These are phyloP conservation scores for Paedocypris micromegethes DNA, from an alignment of 2,797 vertebrate species.

Conservation along the genomic window DNA sequence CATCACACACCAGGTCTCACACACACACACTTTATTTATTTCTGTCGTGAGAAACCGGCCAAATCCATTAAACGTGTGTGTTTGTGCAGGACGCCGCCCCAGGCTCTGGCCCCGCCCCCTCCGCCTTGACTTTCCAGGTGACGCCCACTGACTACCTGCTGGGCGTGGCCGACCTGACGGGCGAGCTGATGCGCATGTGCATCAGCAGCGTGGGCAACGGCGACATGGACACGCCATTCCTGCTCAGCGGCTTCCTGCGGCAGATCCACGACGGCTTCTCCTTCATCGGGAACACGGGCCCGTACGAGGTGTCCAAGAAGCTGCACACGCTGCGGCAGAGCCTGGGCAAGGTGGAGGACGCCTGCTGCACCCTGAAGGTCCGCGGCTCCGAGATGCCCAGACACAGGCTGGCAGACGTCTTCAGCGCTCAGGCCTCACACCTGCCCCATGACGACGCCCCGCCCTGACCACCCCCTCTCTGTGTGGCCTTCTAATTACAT, in stretches of 20 bases:
- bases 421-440: conserved; percentile 79
- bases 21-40: no score
- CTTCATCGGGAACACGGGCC: conserved; percentile 94
- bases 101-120: conserved; percentile 2
- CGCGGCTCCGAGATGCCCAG: conserved; percentile 95
- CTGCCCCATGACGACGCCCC: conserved; percentile 87
- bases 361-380: conserved; percentile 88
- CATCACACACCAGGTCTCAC: conserved; percentile 46
- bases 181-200: conserved; percentile 96
- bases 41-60: conserved; percentile 36
- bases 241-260: conserved; percentile 89
- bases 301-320: conserved; percentile 97
- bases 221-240: conserved; percentile 96
- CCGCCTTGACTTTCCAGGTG: conserved; percentile 81
- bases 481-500: no score
- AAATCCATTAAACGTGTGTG: neutral
- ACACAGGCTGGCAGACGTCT: conserved; percentile 95
- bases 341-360: conserved; percentile 94
- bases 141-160: conserved; percentile 92
- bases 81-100: conserved; percentile 51
- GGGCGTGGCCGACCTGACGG: conserved; percentile 92
- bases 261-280: conserved; percentile 95
- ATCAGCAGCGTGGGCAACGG: conserved; percentile 96
- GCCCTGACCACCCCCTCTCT: conserved; percentile 57
- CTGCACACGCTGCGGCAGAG: conserved; percentile 92